These are phyloP conservation scores for Chydorus sphaericus DNA, from an alignment of 2,888 invertebrate genomes.

Conservation along the genomic window DNA sequence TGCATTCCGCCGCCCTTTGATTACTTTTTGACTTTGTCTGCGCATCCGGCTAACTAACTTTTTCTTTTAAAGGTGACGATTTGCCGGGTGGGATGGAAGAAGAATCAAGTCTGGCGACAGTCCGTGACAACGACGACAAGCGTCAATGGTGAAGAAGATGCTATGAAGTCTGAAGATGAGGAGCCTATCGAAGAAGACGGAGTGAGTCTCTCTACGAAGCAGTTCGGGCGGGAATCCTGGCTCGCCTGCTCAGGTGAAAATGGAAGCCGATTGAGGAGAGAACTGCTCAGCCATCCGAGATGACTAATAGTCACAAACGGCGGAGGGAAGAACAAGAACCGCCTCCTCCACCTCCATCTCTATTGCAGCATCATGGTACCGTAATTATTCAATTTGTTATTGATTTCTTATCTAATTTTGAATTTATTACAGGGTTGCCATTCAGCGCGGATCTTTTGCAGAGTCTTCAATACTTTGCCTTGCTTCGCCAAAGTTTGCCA, in stretches of 20 bases:
- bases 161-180: background rate
- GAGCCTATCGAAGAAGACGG: background rate
- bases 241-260: background rate
- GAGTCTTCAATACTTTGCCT: slow-evolving; percentile 9
- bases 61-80: background rate
- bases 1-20: too few relatives aligned
- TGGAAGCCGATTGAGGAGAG: background rate
- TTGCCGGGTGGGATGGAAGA: background rate
- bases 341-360: background rate
- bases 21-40: background rate
- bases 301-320: too few relatives aligned
- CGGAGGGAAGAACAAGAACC: background rate
- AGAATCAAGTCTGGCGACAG: too few relatives aligned
- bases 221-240: background rate
- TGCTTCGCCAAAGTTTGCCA: slow-evolving; percentile 2
- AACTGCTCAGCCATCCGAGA: background rate
- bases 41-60: background rate
- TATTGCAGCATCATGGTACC: too few relatives aligned
- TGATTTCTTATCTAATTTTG: too few relatives aligned
- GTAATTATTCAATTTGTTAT: too few relatives aligned
- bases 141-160: background rate
- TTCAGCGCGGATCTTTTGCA: slow-evolving; percentile 7
- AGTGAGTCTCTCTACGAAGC: background rate
- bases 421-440: too few relatives aligned
- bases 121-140: too few relatives aligned